Conservation (phyloP, 1,140 invertebrate genomes). For the Bombus difficillimus region DNA sequence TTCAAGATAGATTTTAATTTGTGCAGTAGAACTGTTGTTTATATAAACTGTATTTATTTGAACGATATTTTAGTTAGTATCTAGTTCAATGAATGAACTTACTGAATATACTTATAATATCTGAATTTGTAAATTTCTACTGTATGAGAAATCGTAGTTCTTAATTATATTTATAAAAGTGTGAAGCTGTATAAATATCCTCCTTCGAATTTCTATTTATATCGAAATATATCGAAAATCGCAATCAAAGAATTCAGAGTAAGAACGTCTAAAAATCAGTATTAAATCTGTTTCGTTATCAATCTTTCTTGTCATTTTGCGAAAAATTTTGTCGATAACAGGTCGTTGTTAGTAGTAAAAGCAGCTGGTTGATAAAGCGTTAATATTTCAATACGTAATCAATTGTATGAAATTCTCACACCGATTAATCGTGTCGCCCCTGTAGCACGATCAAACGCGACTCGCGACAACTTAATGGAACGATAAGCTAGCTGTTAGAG, state of each 20-base stretch:
- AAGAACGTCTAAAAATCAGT: not conserved
- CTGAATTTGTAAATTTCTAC: too few relatives aligned
- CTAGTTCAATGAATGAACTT: too few relatives aligned
- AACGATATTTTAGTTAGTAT: too few relatives aligned
- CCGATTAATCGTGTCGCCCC: not conserved
- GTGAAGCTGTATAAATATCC: too few relatives aligned
- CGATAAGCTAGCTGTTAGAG: not conserved
- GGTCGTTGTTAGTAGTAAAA: not conserved
- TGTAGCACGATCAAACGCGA: not conserved
- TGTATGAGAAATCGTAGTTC: too few relatives aligned
- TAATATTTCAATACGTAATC: not conserved
- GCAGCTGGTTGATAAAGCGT: not conserved
- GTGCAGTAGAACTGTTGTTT: not conserved
- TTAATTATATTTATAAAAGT: too few relatives aligned
- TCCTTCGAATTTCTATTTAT: not conserved
- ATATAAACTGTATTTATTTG: not conserved
- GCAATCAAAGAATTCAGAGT: not conserved
- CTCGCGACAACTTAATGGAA: conserved; percentile 1
- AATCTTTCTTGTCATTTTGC: too few relatives aligned
- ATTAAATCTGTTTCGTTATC: not conserved
- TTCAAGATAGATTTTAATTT: not conserved
- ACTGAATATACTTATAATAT: too few relatives aligned
- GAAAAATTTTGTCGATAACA: not conserved
- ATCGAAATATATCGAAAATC: not conserved
- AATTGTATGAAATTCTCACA: not conserved